A percentile compares a stretch with the other conserved stretches of the same genome.
Conservation (phyloP, 2,797 vertebrate species). For the Mus spretus region DNA sequence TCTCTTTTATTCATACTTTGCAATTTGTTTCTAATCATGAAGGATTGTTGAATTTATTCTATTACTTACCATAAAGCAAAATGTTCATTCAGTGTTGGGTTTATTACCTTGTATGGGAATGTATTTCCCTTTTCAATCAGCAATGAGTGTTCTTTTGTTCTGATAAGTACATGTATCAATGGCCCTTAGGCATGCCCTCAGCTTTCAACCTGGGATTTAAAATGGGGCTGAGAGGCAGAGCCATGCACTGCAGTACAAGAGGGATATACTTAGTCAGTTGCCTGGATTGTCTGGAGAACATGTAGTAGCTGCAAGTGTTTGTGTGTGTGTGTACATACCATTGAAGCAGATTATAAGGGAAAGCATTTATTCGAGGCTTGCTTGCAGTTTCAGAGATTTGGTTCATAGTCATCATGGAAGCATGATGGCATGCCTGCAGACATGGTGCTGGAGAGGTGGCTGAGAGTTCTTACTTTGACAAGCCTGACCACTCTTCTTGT, state of each 20-base stretch:
- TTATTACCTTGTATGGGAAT: background rate
- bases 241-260: background rate
- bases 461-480: background rate
- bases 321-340: background rate
- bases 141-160: background rate
- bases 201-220: background rate
- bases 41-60: background rate
- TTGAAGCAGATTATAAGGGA: background rate
- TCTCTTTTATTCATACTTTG: constrained; percentile 5
- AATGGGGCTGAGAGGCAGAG: background rate
- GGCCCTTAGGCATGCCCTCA: background rate
- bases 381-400: background rate
- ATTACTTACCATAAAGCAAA: background rate
- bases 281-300: background rate
- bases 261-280: background rate
- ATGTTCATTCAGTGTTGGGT: background rate
- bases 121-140: background rate
- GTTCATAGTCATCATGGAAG: background rate
- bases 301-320: background rate
- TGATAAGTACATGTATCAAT: background rate
- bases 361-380: background rate
- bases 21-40: constrained; percentile 24
- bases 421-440: background rate
- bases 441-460: background rate
- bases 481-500: background rate